Evolutionary conservation across 2,888 invertebrate species (phyloP), one percentile per base, ranked within the genome.

Genomic region (Eustalomyia histrio): DNA sequence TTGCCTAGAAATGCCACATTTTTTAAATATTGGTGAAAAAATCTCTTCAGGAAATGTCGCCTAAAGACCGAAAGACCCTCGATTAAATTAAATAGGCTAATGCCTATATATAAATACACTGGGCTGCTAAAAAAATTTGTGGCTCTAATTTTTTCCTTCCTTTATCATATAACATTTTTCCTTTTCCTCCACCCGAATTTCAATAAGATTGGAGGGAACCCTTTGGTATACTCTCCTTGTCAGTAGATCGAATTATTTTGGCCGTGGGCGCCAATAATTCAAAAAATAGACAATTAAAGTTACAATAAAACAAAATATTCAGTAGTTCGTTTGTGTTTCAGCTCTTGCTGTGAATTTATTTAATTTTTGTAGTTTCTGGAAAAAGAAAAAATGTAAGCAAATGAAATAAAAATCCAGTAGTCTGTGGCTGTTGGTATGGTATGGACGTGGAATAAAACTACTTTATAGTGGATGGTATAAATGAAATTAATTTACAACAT

Each of bases 181-280:
- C n/a, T n/a, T n/a, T n/a, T n/a, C n/a, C n/a, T n/a, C n/a, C n/a
- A n/a, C n/a, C n/a, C n/a, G n/a, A n/a, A n/a, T 24, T 24, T 24
- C 24, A 24, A 3, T 24, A 3, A 3, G 5, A 24, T 24, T 5
- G 2, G 5, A 2, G 24, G 24, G 24, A 3, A 3, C 24, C 2
- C 24, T 3, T 3, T 5, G 2, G 24, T 24, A 24, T 24, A 24
- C 3, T 24, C 5, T 24, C 24, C 24, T 24, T 24, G 24, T 5
- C 29, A 74, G 69, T 75, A 64, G 52, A 57, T 58, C 58, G 24
- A 61, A 75, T 73, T 35, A 57, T 18, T 74, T 53, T 55, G 65
- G 79, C 83, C 83, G 84, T 86, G 86, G 88, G 88, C 88, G 88
- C 88, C 87, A 88, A 85, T 83, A 84, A 84, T 83, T 84, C 84